Base-by-base conservation (phyloP, 2,113 vertebrate species). In the Atlantisia rogersi region DNA sequence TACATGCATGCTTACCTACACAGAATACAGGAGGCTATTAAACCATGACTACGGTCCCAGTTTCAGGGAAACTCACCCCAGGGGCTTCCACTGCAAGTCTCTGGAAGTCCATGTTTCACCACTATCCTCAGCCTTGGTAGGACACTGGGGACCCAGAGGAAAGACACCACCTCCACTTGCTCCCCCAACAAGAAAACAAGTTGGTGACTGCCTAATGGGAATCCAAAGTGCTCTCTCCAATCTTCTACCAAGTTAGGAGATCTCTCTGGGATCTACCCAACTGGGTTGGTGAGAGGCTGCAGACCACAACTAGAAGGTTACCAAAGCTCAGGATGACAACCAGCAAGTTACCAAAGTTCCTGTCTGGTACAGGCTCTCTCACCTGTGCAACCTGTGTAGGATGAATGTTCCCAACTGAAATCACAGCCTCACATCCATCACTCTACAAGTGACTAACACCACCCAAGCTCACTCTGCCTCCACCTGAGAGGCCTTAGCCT, bases 171-270 rank as follows among this genome's bases (percentile, higher is more conserved):
- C 19, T 76, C 28, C 25, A 19, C 35, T 55, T 26, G 46, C 18
- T 83, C 12, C 17, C 21, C 18, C 10, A 31, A 35, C 42, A 77
- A 35, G 20, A 63, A 83, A 76, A 59, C 12, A 52, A 65, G 19
- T 8, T 77, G 10, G 18, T 39, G 17, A 44, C 39, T 3, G 1
- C 40, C n/a, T 46, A 70, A 70, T 0, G 0, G 39, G 16, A 58
- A 58, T 46, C 32, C 69, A 69, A 44, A 78, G 22, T 48, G 83
- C 28, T 68, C 16, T 46, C 35, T 31, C 2, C 2, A 0, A 5
- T 7, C 37, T 79, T 52, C 44, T 65, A 44, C 7, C 7, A 78
- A 74, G 18, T 48, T 63, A 73, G 11, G 7, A 91, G 24, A 22
- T 1, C 12, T 7, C 37, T 68, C 67, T 68, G n/a, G 42, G 24